phyloP scores from a whole-genome alignment of 2,888 invertebrate genomes.

The Epiblema foenella region DNA sequence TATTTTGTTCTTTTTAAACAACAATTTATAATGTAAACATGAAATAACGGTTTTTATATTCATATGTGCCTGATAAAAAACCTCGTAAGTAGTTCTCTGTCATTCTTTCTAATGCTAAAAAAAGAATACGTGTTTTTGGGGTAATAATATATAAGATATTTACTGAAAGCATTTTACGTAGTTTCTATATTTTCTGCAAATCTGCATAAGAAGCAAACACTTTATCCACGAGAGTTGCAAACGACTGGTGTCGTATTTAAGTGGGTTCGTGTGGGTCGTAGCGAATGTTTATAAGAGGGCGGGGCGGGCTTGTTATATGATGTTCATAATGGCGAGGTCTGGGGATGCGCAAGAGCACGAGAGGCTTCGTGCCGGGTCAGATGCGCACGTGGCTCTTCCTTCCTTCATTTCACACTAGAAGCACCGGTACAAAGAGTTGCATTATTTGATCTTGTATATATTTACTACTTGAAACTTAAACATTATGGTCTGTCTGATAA shows the following conservation, averaged over 20 bases:
- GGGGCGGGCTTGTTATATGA: constrained; percentile 10
- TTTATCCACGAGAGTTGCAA: constrained; percentile 43
- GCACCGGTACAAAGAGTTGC: neutral
- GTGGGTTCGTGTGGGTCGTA: neutral
- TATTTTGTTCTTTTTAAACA: too few relatives aligned
- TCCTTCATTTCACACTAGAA: neutral
- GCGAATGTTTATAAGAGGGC: neutral
- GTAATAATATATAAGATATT: neutral
- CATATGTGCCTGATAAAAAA: too few relatives aligned
- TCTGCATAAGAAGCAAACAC: constrained; percentile 56
- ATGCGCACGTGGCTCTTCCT: constrained; percentile 21
- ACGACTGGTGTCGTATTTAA: constrained; percentile 5
- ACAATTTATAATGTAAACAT: too few relatives aligned
- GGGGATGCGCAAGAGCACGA: constrained; percentile 11
- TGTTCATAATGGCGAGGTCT: constrained; percentile 4
- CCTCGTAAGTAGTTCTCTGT: too few relatives aligned
- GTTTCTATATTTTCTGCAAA: neutral
- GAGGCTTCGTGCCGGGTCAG: constrained; percentile 51
- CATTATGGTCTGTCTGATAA: too few relatives aligned
- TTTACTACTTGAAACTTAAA: too few relatives aligned
- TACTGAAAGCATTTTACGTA: neutral
- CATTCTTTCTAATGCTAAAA: too few relatives aligned
- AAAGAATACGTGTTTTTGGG: neutral
- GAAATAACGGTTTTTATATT: too few relatives aligned
- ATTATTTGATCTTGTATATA: neutral